A percentile compares a stretch with the other conserved stretches of the same genome.
Evolutionary conservation across 2,113 vertebrate genomes (phyloP).

Genomic region (Microcebus murinus): DNA sequence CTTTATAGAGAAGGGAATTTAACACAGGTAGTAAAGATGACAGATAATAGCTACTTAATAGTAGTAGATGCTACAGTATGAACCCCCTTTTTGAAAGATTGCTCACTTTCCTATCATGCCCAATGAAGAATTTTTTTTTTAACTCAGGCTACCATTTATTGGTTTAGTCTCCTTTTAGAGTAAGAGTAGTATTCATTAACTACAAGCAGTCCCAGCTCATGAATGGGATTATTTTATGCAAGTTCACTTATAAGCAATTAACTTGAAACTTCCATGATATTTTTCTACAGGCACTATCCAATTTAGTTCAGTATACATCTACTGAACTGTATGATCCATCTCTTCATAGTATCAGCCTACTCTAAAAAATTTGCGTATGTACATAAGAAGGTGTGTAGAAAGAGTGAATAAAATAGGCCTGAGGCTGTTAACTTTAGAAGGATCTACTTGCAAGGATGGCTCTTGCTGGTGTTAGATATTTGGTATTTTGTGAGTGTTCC

Average conservation of each 20-base stretch:
- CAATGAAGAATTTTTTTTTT: slow-evolving; percentile 20
- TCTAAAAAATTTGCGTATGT: slow-evolving; percentile 3
- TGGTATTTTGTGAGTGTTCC: background rate
- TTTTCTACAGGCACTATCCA: slow-evolving; percentile 3
- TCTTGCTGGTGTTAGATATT: background rate
- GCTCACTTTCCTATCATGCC: background rate
- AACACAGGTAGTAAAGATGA: slow-evolving; percentile 13
- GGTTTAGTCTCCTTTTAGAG: slow-evolving; percentile 12
- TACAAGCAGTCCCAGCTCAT: background rate
- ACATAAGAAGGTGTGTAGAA: background rate
- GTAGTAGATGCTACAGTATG: background rate
- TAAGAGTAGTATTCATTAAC: slow-evolving; percentile 10
- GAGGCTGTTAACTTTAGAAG: background rate
- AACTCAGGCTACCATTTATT: background rate
- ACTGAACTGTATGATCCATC: background rate
- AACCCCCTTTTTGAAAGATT: background rate
- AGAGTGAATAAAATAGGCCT: background rate
- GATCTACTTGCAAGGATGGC: background rate
- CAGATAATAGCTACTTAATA: background rate
- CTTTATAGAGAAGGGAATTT: slow-evolving; percentile 21
- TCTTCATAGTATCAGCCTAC: slow-evolving; percentile 16
- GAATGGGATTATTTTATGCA: background rate
- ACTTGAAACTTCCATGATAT: background rate
- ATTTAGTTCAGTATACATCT: slow-evolving; percentile 38
- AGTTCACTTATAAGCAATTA: slow-evolving; percentile 1